Conservation (phyloP, 2,888 invertebrate genomes). For the Sminthurides aquaticus region DNA sequence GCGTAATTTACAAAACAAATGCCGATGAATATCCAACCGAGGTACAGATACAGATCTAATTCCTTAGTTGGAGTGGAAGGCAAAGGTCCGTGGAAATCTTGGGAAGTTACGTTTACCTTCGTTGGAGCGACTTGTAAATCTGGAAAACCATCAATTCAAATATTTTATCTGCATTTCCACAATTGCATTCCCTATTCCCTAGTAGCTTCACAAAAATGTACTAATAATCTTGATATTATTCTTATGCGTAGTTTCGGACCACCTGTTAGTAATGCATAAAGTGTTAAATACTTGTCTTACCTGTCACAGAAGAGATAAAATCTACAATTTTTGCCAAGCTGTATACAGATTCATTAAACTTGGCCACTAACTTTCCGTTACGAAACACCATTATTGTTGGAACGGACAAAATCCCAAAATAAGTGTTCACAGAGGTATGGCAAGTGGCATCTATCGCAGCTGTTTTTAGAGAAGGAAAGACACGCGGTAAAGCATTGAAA, state of each 20-base stretch:
- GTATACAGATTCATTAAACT: slow-evolving; percentile 74
- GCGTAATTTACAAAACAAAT: slow-evolving; percentile 67
- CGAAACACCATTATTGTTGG: slow-evolving; percentile 79
- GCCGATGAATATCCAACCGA: slow-evolving; percentile 79
- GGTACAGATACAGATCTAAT: slow-evolving; percentile 69
- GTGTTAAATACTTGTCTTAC: no score
- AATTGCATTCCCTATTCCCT: no score
- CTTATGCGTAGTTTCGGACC: no score
- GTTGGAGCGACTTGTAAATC: slow-evolving; percentile 54
- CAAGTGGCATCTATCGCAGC: slow-evolving; percentile 65
- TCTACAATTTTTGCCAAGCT: slow-evolving; percentile 68
- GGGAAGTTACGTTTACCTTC: slow-evolving; percentile 63
- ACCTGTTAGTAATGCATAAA: no score
- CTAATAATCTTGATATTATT: no score
- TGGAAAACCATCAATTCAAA: slow-evolving; percentile 50
- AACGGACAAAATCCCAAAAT: slow-evolving; percentile 83
- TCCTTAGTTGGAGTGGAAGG: slow-evolving; percentile 66
- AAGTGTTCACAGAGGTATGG: slow-evolving; percentile 60
- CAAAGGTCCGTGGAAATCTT: slow-evolving; percentile 73
- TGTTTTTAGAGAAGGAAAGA: slow-evolving; percentile 77
- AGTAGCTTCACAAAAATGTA: no score
- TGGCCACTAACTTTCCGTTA: slow-evolving; percentile 74
- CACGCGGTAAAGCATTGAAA: slow-evolving; percentile 79
- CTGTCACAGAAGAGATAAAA: slow-evolving; percentile 68
- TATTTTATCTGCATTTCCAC: no score